phyloP scores from a whole-genome alignment of 2,888 invertebrate genomes.

The Cheilosia vernalis region DNA sequence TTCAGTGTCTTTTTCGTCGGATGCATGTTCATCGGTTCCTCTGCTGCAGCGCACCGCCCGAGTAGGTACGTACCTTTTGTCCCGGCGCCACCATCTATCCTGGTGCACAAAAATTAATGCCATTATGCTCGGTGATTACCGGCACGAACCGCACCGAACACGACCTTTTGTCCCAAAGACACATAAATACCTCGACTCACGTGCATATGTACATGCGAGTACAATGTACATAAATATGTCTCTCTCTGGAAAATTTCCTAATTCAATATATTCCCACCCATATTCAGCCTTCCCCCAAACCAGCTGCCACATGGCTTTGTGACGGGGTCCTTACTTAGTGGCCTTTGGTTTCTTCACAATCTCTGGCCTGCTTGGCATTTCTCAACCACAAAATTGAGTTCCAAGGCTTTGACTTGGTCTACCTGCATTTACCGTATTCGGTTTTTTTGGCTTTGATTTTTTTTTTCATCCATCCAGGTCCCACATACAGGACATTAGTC shows the following conservation, averaged over 20 bases:
- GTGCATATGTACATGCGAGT: conserved; percentile 4
- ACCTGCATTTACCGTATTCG: conserved; percentile 64
- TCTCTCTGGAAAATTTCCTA: conserved; percentile 43
- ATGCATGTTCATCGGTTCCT: conserved; percentile 29
- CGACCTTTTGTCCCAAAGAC: conserved; percentile 68
- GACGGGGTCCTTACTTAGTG: conserved; percentile 31
- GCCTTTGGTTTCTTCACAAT: conserved; percentile 60
- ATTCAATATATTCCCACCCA: conserved; percentile 47
- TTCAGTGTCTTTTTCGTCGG: conserved; percentile 41
- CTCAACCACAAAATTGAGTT: conserved; percentile 66
- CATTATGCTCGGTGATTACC: conserved; percentile 71
- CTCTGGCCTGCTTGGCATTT: conserved; percentile 58
- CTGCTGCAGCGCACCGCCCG: conserved; percentile 11
- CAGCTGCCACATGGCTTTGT: not conserved
- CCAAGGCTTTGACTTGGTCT: conserved; percentile 68
- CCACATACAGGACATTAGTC: not conserved
- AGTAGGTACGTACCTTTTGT: conserved; percentile 22
- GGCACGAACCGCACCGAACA: conserved; percentile 67
- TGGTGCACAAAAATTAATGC: conserved; percentile 66
- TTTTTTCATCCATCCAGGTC: conserved; percentile 1
- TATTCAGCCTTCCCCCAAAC: not conserved
- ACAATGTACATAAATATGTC: not conserved
- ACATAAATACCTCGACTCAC: conserved; percentile 46
- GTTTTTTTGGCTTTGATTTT: conserved; percentile 50
- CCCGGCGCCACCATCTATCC: conserved; percentile 60